Evolutionary conservation across 2,113 vertebrate genomes (phyloP).

Genomic region (Burhinus oedicnemus): DNA sequence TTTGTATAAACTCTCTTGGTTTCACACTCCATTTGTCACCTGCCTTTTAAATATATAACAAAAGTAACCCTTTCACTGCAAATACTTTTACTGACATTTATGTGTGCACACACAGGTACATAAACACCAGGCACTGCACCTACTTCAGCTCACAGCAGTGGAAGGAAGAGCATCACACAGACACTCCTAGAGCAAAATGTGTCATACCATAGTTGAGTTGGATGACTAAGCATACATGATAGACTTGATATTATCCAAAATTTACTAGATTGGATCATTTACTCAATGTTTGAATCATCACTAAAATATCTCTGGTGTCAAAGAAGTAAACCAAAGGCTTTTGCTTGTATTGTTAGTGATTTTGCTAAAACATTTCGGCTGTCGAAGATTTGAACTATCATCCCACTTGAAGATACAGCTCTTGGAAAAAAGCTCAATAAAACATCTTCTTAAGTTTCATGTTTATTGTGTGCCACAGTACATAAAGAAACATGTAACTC

Average conservation of each 20-base stretch:
- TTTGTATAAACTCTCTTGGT: not conserved
- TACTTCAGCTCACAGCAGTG: not conserved
- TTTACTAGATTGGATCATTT: not conserved
- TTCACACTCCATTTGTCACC: not conserved
- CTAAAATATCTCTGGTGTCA: not conserved
- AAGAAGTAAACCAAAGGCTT: not conserved
- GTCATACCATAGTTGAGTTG: not conserved
- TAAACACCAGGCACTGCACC: not conserved
- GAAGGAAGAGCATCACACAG: not conserved
- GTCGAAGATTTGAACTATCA: not conserved
- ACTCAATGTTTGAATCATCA: not conserved
- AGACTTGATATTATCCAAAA: not conserved
- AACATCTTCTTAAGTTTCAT: not conserved
- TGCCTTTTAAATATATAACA: not conserved
- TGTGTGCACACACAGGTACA: not conserved
- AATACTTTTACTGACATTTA: not conserved
- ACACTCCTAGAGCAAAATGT: not conserved
- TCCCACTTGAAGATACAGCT: not conserved
- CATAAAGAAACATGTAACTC: not conserved
- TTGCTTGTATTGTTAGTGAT: not conserved
- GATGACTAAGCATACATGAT: not conserved
- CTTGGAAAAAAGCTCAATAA: not conserved
- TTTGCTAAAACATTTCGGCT: not conserved
- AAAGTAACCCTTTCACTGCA: not conserved
- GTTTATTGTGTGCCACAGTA: not conserved